Conservation (phyloP, 2,113 vertebrate species). For the Nanger granti region DNA sequence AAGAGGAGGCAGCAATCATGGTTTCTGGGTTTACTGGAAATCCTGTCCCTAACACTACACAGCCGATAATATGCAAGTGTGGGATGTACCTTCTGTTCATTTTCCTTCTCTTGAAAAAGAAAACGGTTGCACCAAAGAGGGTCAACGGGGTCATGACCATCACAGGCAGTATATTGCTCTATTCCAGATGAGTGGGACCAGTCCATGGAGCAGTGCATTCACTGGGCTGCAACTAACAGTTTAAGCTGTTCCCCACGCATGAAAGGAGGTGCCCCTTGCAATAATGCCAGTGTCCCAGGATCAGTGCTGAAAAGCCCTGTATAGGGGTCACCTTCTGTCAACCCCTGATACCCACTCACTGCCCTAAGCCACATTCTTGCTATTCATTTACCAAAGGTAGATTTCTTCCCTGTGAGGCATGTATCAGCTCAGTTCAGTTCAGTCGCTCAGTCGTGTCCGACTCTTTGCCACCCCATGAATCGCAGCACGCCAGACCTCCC, state of each 20-base stretch:
- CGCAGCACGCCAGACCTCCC: too few species aligned
- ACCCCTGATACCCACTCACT: background rate
- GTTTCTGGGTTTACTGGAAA: background rate
- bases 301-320: background rate
- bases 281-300: background rate
- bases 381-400: background rate
- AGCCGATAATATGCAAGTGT: background rate
- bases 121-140: background rate
- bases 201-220: background rate
- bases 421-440: background rate
- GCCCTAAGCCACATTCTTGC: background rate
- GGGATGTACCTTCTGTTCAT: background rate
- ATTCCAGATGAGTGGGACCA: background rate
- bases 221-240: background rate
- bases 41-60: background rate
- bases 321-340: background rate
- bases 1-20: background rate
- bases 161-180: fast-evolving
- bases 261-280: background rate
- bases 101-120: background rate
- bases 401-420: background rate
- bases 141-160: background rate
- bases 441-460: too few species aligned
- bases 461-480: too few species aligned
- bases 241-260: background rate